phyloP scores from a whole-genome alignment of 2,888 invertebrate species.

The Clostera curtula region DNA sequence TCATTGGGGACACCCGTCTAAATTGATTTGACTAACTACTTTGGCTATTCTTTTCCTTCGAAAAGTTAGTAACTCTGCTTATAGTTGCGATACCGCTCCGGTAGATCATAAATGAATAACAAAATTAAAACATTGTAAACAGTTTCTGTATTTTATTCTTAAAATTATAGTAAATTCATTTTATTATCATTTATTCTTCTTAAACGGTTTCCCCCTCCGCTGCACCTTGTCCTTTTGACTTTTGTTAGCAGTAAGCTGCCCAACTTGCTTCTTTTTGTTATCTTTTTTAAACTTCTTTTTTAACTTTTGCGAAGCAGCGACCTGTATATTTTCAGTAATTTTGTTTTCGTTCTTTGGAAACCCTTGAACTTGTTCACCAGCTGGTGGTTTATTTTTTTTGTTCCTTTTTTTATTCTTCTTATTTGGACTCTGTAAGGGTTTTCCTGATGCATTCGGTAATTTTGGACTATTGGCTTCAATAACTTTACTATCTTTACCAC shows the following conservation, averaged over 20 bases:
- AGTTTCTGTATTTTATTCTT: slow-evolving; percentile 9
- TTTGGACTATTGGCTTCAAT: slow-evolving; percentile 6
- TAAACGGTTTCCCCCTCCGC: slow-evolving; percentile 31
- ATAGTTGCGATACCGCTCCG: too few relatives aligned
- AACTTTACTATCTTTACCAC: slow-evolving; percentile 29
- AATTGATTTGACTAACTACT: too few relatives aligned
- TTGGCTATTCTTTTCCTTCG: too few relatives aligned
- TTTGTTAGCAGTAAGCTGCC: slow-evolving; percentile 39
- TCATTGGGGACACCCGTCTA: too few relatives aligned
- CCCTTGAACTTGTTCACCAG: slow-evolving; percentile 4
- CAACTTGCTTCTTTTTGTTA: slow-evolving; percentile 55
- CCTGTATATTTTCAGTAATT: slow-evolving; percentile 40
- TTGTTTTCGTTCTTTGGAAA: slow-evolving; percentile 29
- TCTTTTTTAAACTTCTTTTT: slow-evolving; percentile 51
- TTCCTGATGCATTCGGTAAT: slow-evolving; percentile 3
- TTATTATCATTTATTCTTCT: slow-evolving; percentile 26
- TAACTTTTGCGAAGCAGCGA: slow-evolving; percentile 43
- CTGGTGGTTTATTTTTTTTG: slow-evolving; percentile 14
- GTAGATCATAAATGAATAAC: too few relatives aligned
- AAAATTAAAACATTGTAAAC: too few relatives aligned
- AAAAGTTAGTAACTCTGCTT: too few relatives aligned
- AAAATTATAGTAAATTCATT: slow-evolving; percentile 1
- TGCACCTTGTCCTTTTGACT: slow-evolving; percentile 21
- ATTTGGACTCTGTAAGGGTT: slow-evolving; percentile 1
- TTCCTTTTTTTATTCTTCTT: slow-evolving; percentile 15